These are phyloP conservation scores for Morpho achilles DNA, from an alignment of 2,888 invertebrate genomes.

Conservation along the genomic window DNA sequence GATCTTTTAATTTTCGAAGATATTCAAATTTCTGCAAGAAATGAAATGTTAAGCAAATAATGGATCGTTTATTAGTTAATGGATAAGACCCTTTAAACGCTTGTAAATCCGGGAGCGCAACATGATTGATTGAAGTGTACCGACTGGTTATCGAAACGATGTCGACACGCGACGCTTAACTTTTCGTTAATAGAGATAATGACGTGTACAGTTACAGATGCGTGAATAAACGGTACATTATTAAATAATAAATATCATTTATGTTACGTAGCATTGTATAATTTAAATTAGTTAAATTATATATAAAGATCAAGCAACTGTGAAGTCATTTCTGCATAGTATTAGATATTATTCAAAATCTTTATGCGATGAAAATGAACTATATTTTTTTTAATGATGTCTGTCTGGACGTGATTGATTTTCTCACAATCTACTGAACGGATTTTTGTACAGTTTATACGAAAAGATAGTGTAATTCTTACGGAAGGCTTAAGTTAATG, in stretches of 20 bases:
- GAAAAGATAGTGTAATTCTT: too few relatives aligned
- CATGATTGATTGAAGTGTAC: conserved; percentile 16
- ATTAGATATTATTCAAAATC: too few relatives aligned
- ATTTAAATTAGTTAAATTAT: neutral
- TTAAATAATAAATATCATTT: neutral
- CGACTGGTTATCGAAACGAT: conserved; percentile 17
- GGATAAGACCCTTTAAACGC: conserved; percentile 2
- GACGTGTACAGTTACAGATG: conserved; percentile 7
- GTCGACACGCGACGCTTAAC: conserved; percentile 14
- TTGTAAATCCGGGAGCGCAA: conserved; percentile 16
- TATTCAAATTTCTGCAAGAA: too few relatives aligned
- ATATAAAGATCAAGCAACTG: neutral
- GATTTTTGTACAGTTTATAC: too few relatives aligned
- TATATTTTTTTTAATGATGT: too few relatives aligned
- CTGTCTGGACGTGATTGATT: too few relatives aligned
- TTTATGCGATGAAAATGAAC: too few relatives aligned
- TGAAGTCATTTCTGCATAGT: too few relatives aligned
- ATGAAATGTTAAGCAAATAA: neutral
- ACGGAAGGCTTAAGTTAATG: too few relatives aligned
- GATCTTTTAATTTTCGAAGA: too few relatives aligned
- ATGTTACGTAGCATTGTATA: too few relatives aligned
- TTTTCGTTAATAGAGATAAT: conserved; percentile 10
- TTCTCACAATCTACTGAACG: too few relatives aligned
- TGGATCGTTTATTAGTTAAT: neutral
- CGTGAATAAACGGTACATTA: conserved; percentile 1